Conservation (phyloP, 2,888 invertebrate species). For the Pseudococcus jackbeardsleyi region DNA sequence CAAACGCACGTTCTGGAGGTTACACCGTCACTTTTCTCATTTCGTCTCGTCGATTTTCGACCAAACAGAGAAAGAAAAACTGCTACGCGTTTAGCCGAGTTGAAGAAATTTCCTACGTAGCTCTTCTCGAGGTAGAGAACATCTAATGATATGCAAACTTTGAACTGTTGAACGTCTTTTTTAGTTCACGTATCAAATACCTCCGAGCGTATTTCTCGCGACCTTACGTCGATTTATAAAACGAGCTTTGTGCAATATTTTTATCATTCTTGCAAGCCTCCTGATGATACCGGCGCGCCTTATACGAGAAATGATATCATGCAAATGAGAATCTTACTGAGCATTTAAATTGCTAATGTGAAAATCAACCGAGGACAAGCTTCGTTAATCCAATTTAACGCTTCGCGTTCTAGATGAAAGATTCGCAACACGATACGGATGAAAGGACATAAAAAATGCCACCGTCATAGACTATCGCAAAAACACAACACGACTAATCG, state of each 20-base stretch:
- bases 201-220: neutral
- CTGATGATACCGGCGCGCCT: neutral
- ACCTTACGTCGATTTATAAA: slow-evolving; percentile 1
- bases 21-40: neutral
- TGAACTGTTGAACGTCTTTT: slow-evolving; percentile 17
- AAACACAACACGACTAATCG: neutral
- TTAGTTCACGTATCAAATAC: neutral
- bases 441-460: neutral
- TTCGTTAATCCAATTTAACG: slow-evolving; percentile 13
- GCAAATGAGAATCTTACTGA: slow-evolving; percentile 1
- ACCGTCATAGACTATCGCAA: neutral
- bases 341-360: slow-evolving; percentile 23
- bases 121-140: neutral
- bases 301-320: slow-evolving; percentile 5
- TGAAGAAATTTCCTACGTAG: neutral
- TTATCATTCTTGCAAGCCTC: neutral
- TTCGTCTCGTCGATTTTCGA: neutral
- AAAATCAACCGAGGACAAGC: neutral
- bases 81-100: neutral
- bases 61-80: neutral
- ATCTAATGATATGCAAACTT: neutral
- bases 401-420: neutral
- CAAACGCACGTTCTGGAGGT: neutral
- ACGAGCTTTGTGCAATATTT: neutral
- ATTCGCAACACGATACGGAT: neutral